Percentiles rank a stretch among this genome's conserved stretches.
phyloP scores from a whole-genome alignment of 2,113 vertebrate genomes.

The Recurvirostra avosetta region DNA sequence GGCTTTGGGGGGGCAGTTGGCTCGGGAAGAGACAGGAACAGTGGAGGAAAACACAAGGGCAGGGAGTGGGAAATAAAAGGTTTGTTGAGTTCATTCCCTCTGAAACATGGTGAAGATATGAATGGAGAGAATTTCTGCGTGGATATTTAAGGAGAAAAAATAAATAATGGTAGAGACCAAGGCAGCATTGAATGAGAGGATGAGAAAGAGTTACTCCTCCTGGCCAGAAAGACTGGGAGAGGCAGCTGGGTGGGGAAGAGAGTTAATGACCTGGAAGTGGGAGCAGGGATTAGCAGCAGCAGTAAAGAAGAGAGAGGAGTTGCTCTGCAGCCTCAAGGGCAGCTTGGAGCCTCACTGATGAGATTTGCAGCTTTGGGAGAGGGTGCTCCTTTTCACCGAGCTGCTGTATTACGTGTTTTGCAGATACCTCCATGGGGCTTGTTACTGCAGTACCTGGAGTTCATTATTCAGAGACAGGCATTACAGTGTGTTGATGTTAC shows the following conservation, averaged over 20 bases:
- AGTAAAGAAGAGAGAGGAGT: not conserved
- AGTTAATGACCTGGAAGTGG: conserved; percentile 61
- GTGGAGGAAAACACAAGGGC: not conserved
- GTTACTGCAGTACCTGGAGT: conserved; percentile 31
- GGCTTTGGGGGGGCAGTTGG: not conserved
- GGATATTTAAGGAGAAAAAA: not conserved
- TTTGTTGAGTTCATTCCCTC: not conserved
- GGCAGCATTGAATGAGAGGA: not conserved
- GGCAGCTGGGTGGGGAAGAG: conserved; percentile 40
- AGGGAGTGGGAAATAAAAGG: not conserved
- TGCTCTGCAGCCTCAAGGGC: conserved; percentile 22
- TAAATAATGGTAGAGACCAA: not conserved
- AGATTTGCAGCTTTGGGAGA: conserved; percentile 2
- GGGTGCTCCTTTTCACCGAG: not conserved
- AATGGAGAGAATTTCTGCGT: not conserved
- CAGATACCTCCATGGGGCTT: conserved; percentile 5
- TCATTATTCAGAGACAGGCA: conserved; percentile 25
- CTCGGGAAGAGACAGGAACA: not conserved
- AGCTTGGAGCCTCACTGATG: not conserved
- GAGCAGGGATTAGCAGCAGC: conserved; percentile 36
- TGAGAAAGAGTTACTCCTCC: conserved; percentile 33
- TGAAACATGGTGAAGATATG: not conserved
- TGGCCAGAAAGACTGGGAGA: conserved; percentile 45
- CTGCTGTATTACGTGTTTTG: conserved; percentile 16
- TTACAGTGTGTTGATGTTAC: not conserved